A percentile compares a stretch with the other conserved stretches of the same genome.
phyloP scores from a whole-genome alignment of 2,888 invertebrate species.

The Hypercompe scribonia region DNA sequence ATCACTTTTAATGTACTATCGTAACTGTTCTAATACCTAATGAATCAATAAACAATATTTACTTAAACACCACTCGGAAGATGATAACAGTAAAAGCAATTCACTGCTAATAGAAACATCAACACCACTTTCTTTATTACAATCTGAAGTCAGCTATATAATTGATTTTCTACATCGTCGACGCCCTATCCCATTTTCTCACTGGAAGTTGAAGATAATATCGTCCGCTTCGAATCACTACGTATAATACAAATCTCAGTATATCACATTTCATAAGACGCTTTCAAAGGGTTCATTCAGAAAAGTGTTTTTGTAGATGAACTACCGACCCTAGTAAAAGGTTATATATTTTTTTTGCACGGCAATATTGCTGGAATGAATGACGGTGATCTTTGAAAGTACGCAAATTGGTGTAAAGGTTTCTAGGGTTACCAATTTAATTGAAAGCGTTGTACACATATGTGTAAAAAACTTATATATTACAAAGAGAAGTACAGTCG shows the following conservation, averaged over 20 bases:
- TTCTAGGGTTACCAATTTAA: conserved; percentile 11
- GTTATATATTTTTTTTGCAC: conserved; percentile 24
- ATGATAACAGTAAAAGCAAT: neutral
- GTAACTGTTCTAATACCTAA: neutral
- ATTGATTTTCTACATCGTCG: conserved; percentile 74
- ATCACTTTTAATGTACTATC: neutral
- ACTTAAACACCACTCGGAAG: neutral
- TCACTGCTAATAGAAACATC: conserved; percentile 65
- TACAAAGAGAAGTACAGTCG: neutral
- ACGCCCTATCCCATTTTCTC: conserved; percentile 66
- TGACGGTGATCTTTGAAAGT: conserved; percentile 26
- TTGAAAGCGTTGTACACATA: conserved; percentile 14
- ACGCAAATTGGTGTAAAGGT: conserved; percentile 22
- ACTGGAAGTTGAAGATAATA: conserved; percentile 60
- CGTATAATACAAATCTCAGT: conserved; percentile 48
- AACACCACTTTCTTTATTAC: conserved; percentile 62
- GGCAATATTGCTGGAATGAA: conserved; percentile 21
- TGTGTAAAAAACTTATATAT: neutral
- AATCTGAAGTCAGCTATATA: conserved; percentile 67
- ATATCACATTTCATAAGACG: conserved; percentile 47
- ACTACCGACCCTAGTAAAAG: conserved; percentile 19
- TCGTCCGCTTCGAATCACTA: conserved; percentile 47
- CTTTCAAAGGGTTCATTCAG: conserved; percentile 41
- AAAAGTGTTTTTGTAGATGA: conserved; percentile 34
- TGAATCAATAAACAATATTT: neutral